Base-by-base conservation (phyloP, 2,113 vertebrate species). In the Hypocryptadius cinnamomeus region DNA sequence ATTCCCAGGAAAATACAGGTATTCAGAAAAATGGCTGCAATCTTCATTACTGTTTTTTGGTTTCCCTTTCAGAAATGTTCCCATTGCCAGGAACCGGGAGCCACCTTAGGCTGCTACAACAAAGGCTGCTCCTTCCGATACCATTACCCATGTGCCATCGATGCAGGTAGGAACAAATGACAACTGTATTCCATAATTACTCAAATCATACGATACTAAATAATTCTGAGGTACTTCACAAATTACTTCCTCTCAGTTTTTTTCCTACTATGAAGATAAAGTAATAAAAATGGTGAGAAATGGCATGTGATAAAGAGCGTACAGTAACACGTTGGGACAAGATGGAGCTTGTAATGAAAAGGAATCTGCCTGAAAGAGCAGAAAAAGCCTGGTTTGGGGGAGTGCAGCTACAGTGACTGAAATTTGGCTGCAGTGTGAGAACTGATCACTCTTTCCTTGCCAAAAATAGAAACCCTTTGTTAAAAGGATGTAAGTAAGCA, bases 71-170 rank as follows among this genome's bases (percentile, higher is more conserved):
- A 99, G 99, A 98, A 98, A 97, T 99, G 99, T 98, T 99, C 99
- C 76, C 98, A 98, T 98, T 99, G 99, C 97, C 98, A 99, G 98
- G 98, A 98, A 97, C 97, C 98, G 1, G 99, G 99, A 83, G 99
- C 99, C 87, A 99, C 99, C 82, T 98, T 99, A 97, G 99, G 99
- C 97, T 99, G 99, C 98, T 99, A 99, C 98, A 99, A 98, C 97
- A 99, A 99, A 98, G 99, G 99, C 97, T 99, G 99, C 97, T 99
- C 98, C 94, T 99, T 99, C 87, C 98, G 98, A 93, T 99, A 99
- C 96, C 99, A 99, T 97, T 99, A 99, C 97, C 98, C 99, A 51
- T 99, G 99, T 97, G 99, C 99, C 96, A 97, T 98, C 44, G 99
- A 99, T 96, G 98, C 99, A 98, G 99, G 99, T 99, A 97, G 98